These are phyloP conservation scores for Sminthurides aquaticus DNA, from an alignment of 2,888 invertebrate species.

Conservation along the genomic window DNA sequence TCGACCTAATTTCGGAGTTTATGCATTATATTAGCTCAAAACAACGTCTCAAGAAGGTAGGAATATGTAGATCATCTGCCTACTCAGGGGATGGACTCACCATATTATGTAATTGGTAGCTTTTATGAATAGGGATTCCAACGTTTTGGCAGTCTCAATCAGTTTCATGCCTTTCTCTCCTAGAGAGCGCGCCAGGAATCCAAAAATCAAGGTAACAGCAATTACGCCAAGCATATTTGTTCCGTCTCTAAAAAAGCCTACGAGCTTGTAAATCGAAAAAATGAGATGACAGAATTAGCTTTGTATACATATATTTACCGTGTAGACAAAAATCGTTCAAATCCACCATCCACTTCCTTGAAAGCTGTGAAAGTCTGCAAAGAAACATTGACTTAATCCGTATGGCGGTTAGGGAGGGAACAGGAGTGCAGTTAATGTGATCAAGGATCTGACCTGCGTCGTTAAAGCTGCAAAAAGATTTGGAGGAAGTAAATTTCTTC, in stretches of 20 bases:
- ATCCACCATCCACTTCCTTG: neutral
- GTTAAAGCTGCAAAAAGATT: conserved; percentile 40
- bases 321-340: neutral
- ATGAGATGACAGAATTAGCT: too few species aligned
- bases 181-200: conserved; percentile 4
- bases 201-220: conserved; percentile 12
- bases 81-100: too few species aligned
- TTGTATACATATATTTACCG: too few species aligned
- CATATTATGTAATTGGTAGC: conserved; percentile 14
- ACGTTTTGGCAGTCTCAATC: conserved; percentile 2
- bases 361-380: neutral
- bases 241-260: conserved; percentile 1
- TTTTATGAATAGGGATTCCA: conserved; percentile 13
- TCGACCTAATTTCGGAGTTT: too few species aligned
- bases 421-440: too few species aligned
- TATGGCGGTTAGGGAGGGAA: neutral
- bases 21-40: too few species aligned
- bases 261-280: too few species aligned
- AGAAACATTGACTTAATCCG: neutral
- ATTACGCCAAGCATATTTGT: conserved; percentile 24
- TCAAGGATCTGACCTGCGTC: conserved; percentile 38
- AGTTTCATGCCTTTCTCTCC: conserved; percentile 4
- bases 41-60: too few species aligned
- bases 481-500: conserved; percentile 56
- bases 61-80: too few species aligned